Evolutionary conservation across 2,888 invertebrate genomes (phyloP), one percentile per base, ranked within the genome.

Genomic region (Fragum whitleyi): DNA sequence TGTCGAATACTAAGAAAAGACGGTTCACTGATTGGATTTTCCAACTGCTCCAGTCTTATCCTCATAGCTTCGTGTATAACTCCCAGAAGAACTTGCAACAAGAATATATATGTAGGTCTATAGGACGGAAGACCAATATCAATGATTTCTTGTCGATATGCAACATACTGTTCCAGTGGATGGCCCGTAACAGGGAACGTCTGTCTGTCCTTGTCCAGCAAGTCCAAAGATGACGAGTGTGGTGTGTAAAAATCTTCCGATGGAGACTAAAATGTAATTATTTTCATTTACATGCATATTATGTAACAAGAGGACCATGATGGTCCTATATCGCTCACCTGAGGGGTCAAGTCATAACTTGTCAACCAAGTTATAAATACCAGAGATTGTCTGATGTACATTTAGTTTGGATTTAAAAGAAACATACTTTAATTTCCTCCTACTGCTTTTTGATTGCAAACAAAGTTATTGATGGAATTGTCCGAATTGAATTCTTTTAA

Each of bases 61-160:
- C 96, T 95, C 59, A 98, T 95, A 94, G 98, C 98, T 94, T 98
- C 98, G 92, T 98, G 97, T 83, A 98, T 96, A n/a, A 98, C 96
- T 94, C 98, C 97, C 91, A 99, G 94, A 29, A 97, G 97, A 71
- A 98, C 96, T 70, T 96, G 96, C 79, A 97, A 96, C 21, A 98
- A 95, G 93, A 98, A 97, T 72, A 98, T 95, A 94, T 97, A 98
- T 81, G 96, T 96, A 47, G 96, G 96, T 88, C 94, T 95, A 94
- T 97, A 98, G 1, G 97, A 97, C 0, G 98, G 98, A 85, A 98
- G 95, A 79, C 96, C 95, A 94, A 98, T 95, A n/a, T 96, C 95
- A 79, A 95, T 94, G 72, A 96, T 96, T 94, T 97, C 97, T 14
- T 95, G 95, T 39, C 88, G 82, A 88, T 90, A 91, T 14, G 86